A percentile compares a stretch with the other conserved stretches of the same genome.
phyloP scores from a whole-genome alignment of 2,113 vertebrate species.

The Oreochromis tanganicae region DNA sequence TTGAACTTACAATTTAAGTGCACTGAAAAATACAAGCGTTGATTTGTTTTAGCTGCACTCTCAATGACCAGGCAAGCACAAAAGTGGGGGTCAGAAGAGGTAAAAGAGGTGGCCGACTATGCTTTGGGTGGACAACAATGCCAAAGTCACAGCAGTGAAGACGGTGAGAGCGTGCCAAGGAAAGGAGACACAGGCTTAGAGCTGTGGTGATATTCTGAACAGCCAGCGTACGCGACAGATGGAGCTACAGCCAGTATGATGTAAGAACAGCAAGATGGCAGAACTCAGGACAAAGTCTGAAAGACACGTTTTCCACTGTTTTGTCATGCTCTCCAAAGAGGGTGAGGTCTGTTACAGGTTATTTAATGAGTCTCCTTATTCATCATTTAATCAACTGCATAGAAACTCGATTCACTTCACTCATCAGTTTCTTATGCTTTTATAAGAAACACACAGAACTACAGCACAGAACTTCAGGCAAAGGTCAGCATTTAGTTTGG shows the following conservation, averaged over 20 bases:
- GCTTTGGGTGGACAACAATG: background rate
- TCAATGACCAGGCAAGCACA: background rate
- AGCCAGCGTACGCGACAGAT: background rate
- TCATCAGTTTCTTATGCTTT: background rate
- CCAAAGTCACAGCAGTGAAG: background rate
- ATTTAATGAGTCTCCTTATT: background rate
- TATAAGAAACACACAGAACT: background rate
- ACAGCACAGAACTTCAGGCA: background rate
- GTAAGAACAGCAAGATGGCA: background rate
- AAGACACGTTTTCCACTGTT: background rate
- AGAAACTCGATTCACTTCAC: background rate
- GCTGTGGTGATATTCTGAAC: background rate
- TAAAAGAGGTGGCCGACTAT: background rate
- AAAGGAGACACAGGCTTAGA: slow-evolving; percentile 13
- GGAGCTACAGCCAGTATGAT: background rate
- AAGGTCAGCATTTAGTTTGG: background rate
- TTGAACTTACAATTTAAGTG: background rate
- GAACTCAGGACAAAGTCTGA: background rate
- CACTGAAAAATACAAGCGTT: background rate
- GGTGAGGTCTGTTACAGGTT: background rate
- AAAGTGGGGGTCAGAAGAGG: background rate
- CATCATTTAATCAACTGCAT: background rate
- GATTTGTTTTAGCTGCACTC: background rate
- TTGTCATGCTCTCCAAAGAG: background rate
- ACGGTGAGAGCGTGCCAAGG: background rate